phyloP scores from a whole-genome alignment of 2,113 vertebrate species.

The Urocynchramus pylzowi region DNA sequence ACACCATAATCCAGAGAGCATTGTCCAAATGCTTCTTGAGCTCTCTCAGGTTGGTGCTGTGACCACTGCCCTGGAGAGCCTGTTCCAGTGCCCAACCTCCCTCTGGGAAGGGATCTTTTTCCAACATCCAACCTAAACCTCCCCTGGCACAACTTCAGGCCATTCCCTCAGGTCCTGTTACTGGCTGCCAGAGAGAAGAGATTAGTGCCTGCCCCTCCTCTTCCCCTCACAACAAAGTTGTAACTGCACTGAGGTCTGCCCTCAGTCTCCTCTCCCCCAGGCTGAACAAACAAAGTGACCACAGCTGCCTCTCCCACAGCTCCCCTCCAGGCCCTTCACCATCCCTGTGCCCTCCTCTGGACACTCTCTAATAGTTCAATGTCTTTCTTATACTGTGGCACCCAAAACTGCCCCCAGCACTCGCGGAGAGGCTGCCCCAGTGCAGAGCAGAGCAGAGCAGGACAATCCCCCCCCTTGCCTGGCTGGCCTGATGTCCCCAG shows the following conservation, averaged over 20 bases:
- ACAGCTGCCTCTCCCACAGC: accelerated
- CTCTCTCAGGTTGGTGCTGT: background rate
- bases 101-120: background rate
- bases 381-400: background rate
- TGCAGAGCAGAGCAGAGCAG: accelerated
- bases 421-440: accelerated
- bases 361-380: accelerated
- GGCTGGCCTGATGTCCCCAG: accelerated
- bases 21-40: background rate
- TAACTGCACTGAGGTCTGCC: background rate
- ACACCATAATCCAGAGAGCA: background rate
- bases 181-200: background rate
- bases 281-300: background rate
- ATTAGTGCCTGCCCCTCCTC: background rate
- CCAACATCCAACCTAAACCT: background rate
- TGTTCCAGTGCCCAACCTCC: accelerated
- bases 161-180: background rate
- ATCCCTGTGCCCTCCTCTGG: accelerated
- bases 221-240: background rate
- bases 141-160: background rate
- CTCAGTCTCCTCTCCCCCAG: background rate
- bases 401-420: background rate
- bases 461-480: background rate
- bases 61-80: background rate
- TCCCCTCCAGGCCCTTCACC: background rate